Percentiles rank a stretch among this genome's conserved stretches.
Evolutionary conservation across 2,888 invertebrate species (phyloP).

Genomic region (Masnerella sp.): DNA sequence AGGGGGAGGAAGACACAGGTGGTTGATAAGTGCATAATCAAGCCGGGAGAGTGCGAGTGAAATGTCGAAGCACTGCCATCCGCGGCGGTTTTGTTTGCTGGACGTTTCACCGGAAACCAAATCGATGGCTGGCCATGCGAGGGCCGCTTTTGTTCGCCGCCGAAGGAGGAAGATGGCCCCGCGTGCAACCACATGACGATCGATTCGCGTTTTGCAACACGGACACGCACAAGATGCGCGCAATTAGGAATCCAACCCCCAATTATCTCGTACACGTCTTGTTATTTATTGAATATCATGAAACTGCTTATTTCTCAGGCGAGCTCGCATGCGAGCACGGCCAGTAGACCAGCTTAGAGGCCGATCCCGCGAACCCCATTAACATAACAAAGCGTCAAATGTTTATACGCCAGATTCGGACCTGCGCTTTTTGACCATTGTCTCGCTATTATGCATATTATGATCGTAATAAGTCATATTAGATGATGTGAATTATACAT

Average conservation of each 20-base stretch:
- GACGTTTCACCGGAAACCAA: conserved; percentile 71
- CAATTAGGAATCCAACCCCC: conserved; percentile 57
- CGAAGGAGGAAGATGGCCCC: conserved; percentile 50
- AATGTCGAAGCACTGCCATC: conserved; percentile 64
- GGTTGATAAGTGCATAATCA: conserved; percentile 61
- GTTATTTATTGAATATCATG: conserved; percentile 62
- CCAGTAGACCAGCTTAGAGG: no score
- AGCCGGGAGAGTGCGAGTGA: conserved; percentile 50
- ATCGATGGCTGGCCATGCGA: conserved; percentile 63
- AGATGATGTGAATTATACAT: no score
- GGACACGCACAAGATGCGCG: conserved; percentile 57
- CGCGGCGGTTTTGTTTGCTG: conserved; percentile 67
- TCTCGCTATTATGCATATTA: no score
- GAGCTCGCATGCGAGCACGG: conserved; percentile 69
- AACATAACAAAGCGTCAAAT: no score
- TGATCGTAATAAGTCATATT: no score
- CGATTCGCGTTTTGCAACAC: conserved; percentile 59
- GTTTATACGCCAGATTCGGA: no score
- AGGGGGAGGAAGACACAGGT: conserved; percentile 54
- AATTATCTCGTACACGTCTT: conserved; percentile 61
- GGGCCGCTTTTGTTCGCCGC: conserved; percentile 50
- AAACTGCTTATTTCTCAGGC: conserved; percentile 64
- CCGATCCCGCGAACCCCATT: no score
- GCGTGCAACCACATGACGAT: conserved; percentile 67
- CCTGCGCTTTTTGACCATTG: no score